Evolutionary conservation across 2,888 invertebrate genomes (phyloP), one percentile per base, ranked within the genome.

Genomic region (Agrotis segetum): DNA sequence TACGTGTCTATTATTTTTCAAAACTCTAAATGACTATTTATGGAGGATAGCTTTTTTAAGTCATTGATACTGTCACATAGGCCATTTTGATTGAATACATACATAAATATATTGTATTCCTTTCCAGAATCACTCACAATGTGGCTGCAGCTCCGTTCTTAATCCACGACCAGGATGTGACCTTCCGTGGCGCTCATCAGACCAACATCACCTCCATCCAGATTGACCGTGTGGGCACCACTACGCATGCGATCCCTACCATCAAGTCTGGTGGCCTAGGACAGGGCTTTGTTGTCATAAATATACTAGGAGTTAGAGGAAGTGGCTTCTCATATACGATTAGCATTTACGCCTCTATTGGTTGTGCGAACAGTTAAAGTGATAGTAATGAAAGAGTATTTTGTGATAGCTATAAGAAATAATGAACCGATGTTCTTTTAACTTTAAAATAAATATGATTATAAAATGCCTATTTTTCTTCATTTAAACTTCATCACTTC

Each of bases 141-240:
- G 70, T 58, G 0, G 70, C 71, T 16, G 59, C 50, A 3, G 72
- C 70, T 7, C 2, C 11, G 9, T 70, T 71, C 19, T 13, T 70
- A 14, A 70, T 70, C 29, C 70, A 71, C 16, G 49, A 70, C 0
- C 72, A 70, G n/a, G 70, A 70, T 21, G 59, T 70, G 0, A 71
- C 58, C 3, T 44, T 50, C 59, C 7, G 11, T 13, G 70, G 70
- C 1, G 72, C 49, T 13, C 1, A 21, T 16, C 59, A 50, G 1
- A 71, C 70, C 7, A 70, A 70, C n/a, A 70, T 70, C 19, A 70
- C 70, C n/a, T 49, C 70, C 3, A 29, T 70, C 21, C 70, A 59
- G 5, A 72, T 70, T 0, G 24, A 44, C 16, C 50, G 60, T 44
- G 59, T 46, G 11, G 72, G 59, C 4, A 59, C 52, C 72, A n/a